Evolutionary conservation across 2,888 invertebrate species (phyloP), one percentile per base, ranked within the genome.

Genomic region (Philhelius pedissequus): DNA sequence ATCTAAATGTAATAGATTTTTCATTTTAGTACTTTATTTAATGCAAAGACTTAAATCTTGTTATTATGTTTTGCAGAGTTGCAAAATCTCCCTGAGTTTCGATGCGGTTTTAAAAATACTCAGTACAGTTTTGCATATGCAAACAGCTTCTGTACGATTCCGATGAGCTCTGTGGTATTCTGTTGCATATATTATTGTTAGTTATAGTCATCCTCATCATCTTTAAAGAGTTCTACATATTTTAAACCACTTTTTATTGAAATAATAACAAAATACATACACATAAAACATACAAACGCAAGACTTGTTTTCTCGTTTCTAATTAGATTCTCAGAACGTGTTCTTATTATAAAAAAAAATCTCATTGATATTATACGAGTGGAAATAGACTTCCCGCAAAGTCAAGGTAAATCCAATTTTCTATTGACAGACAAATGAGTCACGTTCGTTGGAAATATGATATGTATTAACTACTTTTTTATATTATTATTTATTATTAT

Each of bases 321-420:
- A 13, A 32, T 32, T 35, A 20, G 32, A 62, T 70, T 77, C 69
- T 62, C 22, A 3, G 40, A 70, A 77, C 69, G 62, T 45, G 77
- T 62, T 77, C 54, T 62, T 45, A 58, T 69, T 69, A 6, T 32
- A 4, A 54, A 52, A 52, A 13, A 43, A n/a, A 45, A 32, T 13
- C 30, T 32, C 7, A 56, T 4, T 11, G 6, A 6, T 45, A 5
- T 48, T 45, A 2, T 11, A 32, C 15, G 25, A 22, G 13, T 35
- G n/a, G 11, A 20, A 27, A 69, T 20, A 76, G 32, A 54, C 32
- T 62, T 66, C 25, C 35, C 15, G 25, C 73, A 73, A 73, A 79
- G 68, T 73, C 79, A 79, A 79, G 73, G 73, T 62, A 54, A 79
- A 73, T 52, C 68, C 15, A 73, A 60, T 79, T 79, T 50, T 68